These are phyloP conservation scores for Chloebia gouldiae DNA, from an alignment of 2,113 vertebrate genomes.

Conservation along the genomic window DNA sequence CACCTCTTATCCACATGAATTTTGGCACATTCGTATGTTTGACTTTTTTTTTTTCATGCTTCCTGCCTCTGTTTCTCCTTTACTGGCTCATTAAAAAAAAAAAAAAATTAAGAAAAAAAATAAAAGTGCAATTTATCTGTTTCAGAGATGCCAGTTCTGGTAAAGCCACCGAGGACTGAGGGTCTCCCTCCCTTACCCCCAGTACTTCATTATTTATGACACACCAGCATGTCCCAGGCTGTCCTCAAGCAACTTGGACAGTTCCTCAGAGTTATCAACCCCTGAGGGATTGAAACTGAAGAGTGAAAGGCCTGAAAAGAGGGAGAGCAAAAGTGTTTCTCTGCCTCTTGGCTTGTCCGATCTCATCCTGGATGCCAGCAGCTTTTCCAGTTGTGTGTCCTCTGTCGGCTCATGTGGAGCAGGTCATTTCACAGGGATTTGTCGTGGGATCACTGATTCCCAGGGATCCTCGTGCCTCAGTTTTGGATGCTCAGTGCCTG, in stretches of 20 bases:
- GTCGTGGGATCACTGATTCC: not conserved
- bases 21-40: constrained; percentile 2
- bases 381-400: constrained; percentile 33
- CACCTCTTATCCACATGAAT: not conserved
- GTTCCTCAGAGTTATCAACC: not conserved
- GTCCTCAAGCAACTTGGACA: not conserved
- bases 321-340: not conserved
- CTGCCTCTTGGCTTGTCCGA: not conserved
- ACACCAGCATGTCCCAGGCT: not conserved
- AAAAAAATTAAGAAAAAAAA: not conserved
- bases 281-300: not conserved
- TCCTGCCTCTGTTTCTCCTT: not conserved
- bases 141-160: not conserved
- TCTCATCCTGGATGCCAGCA: not conserved
- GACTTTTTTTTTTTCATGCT: not conserved
- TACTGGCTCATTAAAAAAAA: not conserved
- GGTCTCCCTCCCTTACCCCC: not conserved
- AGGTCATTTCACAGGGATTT: not conserved
- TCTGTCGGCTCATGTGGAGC: not conserved
- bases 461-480: not conserved
- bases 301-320: not conserved
- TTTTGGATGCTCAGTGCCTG: not conserved
- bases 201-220: not conserved
- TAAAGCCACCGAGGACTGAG: not conserved
- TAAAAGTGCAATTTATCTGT: constrained; percentile 9